Conservation (phyloP, 2,113 vertebrate species). For the Spea multiplicata region DNA sequence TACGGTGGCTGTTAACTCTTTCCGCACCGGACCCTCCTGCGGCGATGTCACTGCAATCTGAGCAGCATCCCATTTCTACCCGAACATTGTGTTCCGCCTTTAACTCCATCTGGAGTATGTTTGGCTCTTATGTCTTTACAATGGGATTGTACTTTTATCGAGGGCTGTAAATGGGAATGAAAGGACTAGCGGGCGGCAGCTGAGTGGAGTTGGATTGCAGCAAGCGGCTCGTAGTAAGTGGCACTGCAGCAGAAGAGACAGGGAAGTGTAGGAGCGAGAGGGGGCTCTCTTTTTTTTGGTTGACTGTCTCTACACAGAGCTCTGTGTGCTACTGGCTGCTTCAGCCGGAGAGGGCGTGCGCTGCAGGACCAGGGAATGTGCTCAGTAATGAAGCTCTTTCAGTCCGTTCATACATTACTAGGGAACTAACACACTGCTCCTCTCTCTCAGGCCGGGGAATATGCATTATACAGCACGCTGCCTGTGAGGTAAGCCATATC, state of each 20-base stretch:
- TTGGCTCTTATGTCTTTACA: too few species aligned
- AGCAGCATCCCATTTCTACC: too few species aligned
- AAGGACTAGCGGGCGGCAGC: too few species aligned
- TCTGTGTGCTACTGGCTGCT: conserved; percentile 82
- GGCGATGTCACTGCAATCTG: too few species aligned
- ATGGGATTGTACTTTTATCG: too few species aligned
- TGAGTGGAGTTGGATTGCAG: too few species aligned
- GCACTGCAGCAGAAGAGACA: not conserved
- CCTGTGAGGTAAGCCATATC: conserved; percentile 69
- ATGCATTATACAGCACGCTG: conserved; percentile 52
- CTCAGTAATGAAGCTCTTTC: conserved; percentile 90
- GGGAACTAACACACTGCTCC: conserved; percentile 75
- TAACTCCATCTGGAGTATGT: not conserved
- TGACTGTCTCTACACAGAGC: conserved; percentile 51
- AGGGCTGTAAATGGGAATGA: too few species aligned
- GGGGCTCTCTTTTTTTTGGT: conserved; percentile 1
- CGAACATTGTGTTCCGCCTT: not conserved
- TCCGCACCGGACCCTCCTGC: too few species aligned
- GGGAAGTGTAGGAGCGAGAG: conserved; percentile 7
- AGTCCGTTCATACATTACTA: conserved; percentile 86
- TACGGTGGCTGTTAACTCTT: too few species aligned
- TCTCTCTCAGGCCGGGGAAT: conserved; percentile 60
- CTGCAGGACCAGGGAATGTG: conserved; percentile 74
- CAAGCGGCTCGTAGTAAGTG: not conserved
- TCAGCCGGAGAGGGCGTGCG: conserved; percentile 71